Percentiles rank a stretch among this genome's conserved stretches.
Conservation (phyloP, 2,888 invertebrate genomes). For the Drosophila longiperda region DNA sequence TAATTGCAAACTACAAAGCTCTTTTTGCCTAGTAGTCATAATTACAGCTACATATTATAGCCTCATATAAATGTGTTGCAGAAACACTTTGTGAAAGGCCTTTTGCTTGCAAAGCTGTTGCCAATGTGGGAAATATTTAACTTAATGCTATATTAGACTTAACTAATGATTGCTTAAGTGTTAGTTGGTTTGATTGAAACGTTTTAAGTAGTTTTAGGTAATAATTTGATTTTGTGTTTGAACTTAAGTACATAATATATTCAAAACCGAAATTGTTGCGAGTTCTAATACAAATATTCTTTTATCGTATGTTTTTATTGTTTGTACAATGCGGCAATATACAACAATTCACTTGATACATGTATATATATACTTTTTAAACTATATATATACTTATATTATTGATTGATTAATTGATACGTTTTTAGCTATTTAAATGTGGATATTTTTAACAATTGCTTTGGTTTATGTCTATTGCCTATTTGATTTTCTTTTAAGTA, state of each 20-base stretch:
- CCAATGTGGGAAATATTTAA: conserved; percentile 31
- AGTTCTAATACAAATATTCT: conserved; percentile 37
- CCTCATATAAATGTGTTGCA: conserved; percentile 8
- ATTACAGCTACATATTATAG: conserved; percentile 4
- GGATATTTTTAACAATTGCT: conserved; percentile 66
- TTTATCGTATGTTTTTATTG: conserved; percentile 8
- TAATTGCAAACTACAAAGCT: neutral
- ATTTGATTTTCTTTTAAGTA: conserved; percentile 45
- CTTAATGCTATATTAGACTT: conserved; percentile 44
- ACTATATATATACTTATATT: conserved; percentile 23
- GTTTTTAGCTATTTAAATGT: conserved; percentile 55
- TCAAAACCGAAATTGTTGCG: conserved; percentile 27
- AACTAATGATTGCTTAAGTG: conserved; percentile 54
- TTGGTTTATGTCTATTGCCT: conserved; percentile 54
- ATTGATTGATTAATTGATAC: conserved; percentile 59
- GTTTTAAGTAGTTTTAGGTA: conserved; percentile 28
- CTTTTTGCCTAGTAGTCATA: conserved; percentile 3
- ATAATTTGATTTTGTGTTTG: conserved; percentile 22
- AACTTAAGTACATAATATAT: conserved; percentile 53
- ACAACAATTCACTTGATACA: conserved; percentile 44
- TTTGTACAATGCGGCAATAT: conserved; percentile 67
- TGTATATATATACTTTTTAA: conserved; percentile 10
- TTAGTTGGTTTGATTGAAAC: conserved; percentile 55
- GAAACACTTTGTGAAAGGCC: conserved; percentile 48
- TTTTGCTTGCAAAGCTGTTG: conserved; percentile 28